phyloP scores from a whole-genome alignment of 2,888 invertebrate genomes.

The Mallateleia sp. region DNA sequence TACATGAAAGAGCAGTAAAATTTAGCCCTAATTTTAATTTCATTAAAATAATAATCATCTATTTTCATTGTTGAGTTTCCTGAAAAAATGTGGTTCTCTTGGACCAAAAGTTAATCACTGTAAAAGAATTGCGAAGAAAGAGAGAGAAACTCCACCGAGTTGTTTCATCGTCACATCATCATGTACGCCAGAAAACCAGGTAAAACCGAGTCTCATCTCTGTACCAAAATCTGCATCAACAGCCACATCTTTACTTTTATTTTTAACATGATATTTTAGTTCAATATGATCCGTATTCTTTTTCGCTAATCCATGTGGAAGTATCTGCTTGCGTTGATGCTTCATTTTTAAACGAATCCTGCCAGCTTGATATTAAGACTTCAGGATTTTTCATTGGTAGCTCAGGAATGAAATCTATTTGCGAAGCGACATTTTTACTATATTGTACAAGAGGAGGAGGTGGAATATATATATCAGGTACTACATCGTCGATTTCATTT shows the following conservation, averaged over 20 bases:
- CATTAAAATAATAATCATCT: too few relatives aligned
- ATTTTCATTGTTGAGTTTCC: too few relatives aligned
- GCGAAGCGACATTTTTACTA: not conserved
- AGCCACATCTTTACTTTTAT: not conserved
- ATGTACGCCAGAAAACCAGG: conserved; percentile 1
- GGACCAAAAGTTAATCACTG: not conserved
- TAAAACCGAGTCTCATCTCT: not conserved
- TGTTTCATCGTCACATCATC: conserved; percentile 35
- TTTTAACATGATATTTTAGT: not conserved
- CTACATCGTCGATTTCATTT: not conserved
- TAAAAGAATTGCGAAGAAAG: not conserved
- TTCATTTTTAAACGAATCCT: not conserved
- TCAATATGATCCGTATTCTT: not conserved
- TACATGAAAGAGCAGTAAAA: too few relatives aligned
- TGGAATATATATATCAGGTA: too few relatives aligned
- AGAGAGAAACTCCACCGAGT: conserved; percentile 26
- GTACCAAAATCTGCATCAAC: conserved; percentile 27
- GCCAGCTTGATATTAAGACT: conserved; percentile 27
- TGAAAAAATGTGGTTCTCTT: conserved; percentile 7
- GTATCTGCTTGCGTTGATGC: conserved; percentile 28
- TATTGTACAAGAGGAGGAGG: too few relatives aligned
- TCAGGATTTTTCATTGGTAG: not conserved
- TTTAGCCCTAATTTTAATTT: too few relatives aligned
- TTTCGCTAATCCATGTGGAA: conserved; percentile 6
- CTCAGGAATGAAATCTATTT: conserved; percentile 21